Conservation (phyloP, 2,113 vertebrate species). For the Osmerus mordax region DNA sequence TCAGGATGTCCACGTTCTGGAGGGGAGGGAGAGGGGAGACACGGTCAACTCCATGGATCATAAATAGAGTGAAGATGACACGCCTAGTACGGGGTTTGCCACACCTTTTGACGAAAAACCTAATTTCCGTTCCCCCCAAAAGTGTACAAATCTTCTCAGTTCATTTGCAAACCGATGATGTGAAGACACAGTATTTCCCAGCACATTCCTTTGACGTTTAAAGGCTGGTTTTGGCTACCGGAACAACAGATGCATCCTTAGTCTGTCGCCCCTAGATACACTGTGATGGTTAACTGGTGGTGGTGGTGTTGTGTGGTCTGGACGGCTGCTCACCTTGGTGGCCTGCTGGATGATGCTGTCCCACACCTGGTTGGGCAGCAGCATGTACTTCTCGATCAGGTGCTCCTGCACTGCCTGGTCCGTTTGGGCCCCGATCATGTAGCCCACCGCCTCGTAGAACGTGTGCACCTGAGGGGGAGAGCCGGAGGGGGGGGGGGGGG, state of each 20-base stretch:
- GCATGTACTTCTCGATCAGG: slow-evolving; percentile 98
- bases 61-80: background rate
- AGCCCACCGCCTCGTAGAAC: slow-evolving; percentile 97
- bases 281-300: too few species aligned
- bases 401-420: slow-evolving; percentile 97
- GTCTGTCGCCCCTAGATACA: too few species aligned
- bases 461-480: slow-evolving; percentile 84
- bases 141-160: too few species aligned
- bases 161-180: too few species aligned
- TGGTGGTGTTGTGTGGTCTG: background rate
- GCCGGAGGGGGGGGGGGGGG: background rate
- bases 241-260: too few species aligned
- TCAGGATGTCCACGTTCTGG: slow-evolving; percentile 95
- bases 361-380: slow-evolving; percentile 99
- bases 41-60: background rate
- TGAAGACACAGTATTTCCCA: too few species aligned
- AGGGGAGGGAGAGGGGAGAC: slow-evolving; percentile 2
- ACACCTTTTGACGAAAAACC: background rate
- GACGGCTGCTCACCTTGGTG: slow-evolving; percentile 83
- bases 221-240: too few species aligned
- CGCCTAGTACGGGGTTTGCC: background rate
- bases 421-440: slow-evolving; percentile 99
- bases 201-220: too few species aligned
- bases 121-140: background rate
- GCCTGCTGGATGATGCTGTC: slow-evolving; percentile 99